Evolutionary conservation across 2,797 vertebrate genomes (phyloP).

Genomic region (Hylomyscus alleni): DNA sequence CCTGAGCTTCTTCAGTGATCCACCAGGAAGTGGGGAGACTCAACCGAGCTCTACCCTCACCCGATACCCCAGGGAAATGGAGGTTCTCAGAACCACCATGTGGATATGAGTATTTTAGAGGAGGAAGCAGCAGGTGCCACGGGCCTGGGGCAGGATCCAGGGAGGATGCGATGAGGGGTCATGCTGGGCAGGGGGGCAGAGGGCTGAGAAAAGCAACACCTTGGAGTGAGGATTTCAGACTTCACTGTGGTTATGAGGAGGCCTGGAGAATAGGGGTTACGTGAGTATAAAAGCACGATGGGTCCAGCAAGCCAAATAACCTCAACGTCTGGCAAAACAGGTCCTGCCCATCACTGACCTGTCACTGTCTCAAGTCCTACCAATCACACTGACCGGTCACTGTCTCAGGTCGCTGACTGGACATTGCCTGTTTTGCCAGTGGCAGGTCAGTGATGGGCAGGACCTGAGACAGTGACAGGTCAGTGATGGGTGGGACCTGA

Average conservation of each 20-base stretch:
- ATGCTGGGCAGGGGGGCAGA: not conserved
- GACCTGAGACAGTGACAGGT: not conserved
- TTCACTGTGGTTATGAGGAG: not conserved
- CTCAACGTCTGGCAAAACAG: not conserved
- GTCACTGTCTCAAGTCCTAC: no score
- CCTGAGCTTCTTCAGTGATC: no score
- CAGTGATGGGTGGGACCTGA: not conserved
- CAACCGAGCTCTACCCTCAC: not conserved
- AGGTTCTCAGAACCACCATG: rapidly evolving
- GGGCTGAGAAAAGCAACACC: not conserved
- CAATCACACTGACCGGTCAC: not conserved
- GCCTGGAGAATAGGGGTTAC: not conserved
- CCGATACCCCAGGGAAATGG: not conserved
- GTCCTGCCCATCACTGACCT: rapidly evolving
- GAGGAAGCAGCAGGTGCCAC: not conserved
- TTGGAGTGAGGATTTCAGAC: no score
- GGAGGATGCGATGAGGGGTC: rapidly evolving
- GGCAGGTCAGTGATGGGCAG: not conserved
- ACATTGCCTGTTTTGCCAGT: no score
- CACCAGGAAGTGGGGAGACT: not conserved
- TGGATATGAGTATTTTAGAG: rapidly evolving
- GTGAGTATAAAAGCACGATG: not conserved
- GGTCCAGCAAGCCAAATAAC: not conserved
- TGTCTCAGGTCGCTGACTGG: no score
- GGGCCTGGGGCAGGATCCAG: not conserved